These are phyloP conservation scores for Pollicipes pollicipes DNA, from an alignment of 1,140 invertebrate genomes.

Conservation along the genomic window DNA sequence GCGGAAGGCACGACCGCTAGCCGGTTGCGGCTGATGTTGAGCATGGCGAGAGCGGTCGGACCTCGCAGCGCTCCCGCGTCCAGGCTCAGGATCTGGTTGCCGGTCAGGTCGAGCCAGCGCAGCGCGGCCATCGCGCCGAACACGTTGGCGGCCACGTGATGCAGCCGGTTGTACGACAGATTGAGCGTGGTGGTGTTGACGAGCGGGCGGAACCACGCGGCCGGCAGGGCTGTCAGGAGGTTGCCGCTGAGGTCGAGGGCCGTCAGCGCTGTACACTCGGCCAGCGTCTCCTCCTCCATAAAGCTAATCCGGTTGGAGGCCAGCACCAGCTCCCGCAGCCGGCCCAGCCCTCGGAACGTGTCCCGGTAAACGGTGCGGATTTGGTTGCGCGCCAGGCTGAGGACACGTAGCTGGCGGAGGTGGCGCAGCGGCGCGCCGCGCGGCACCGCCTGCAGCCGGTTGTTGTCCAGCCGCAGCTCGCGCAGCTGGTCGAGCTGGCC, in stretches of 20 bases:
- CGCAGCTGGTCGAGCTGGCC: neutral
- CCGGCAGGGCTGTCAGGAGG: constrained; percentile 36
- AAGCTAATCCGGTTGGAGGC: constrained; percentile 26
- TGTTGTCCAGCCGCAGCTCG: constrained; percentile 39
- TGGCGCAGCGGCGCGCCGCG: constrained; percentile 36
- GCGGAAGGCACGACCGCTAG: constrained; percentile 31
- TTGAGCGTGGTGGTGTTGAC: constrained; percentile 19
- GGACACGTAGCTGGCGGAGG: constrained; percentile 39
- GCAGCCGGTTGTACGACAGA: constrained; percentile 11
- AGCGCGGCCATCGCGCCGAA: constrained; percentile 20
- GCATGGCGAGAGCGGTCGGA: constrained; percentile 32
- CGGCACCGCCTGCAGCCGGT: constrained; percentile 43
- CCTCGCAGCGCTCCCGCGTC: constrained; percentile 30
- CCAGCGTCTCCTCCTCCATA: constrained; percentile 1
- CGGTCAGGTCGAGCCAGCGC: constrained; percentile 36
- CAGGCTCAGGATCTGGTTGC: constrained; percentile 34
- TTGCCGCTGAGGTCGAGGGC: constrained; percentile 42
- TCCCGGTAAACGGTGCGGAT: constrained; percentile 37
- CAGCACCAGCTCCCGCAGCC: constrained; percentile 34
- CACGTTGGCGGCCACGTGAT: constrained; percentile 11
- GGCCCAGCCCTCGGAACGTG: constrained; percentile 30
- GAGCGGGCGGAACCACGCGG: constrained; percentile 35
- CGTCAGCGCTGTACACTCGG: constrained; percentile 25
- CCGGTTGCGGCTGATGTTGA: constrained; percentile 39
- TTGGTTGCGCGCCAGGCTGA: constrained; percentile 51